Evolutionary conservation across 64 coral and sea anemone species (phyloP), one percentile per base, ranked within the genome.

Genomic region (Exaiptasia diaphana): DNA sequence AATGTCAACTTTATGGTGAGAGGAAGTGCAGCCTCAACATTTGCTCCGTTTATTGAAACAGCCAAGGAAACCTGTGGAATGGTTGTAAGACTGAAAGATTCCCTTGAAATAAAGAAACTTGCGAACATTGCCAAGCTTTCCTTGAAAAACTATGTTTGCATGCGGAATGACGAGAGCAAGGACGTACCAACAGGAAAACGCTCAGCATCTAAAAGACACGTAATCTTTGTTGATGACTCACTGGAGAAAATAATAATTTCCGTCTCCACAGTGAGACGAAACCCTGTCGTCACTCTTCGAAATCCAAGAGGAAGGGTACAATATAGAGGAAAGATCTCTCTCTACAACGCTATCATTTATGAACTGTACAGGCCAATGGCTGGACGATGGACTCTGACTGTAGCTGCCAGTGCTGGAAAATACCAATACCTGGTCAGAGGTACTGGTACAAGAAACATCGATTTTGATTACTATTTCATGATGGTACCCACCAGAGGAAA

Each of bases 31-130:
- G 18, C 36, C 4, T 31, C 40, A 13, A 38, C 80, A 7, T 93
- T 80, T 74, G 38, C 48, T 4, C 73, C 80, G 1, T 94, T 84
- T 36, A 54, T 78, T 10, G 39, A 49, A 1, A 9, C 89, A 23
- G 91, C 85, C 4, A 61, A 52, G 5, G 42, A 88, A 46, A 94
- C 85, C 0, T 77, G 91, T 45, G 91, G 91, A 7, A 60, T 79
- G 52, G 71, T 94, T 48, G 49, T 88, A 9, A 60, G n/a, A 36
- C 64, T 94, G 15, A n/a, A 49, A 0, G 65, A 0, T 2, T 38
- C 59, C 20, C 36, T 15, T 10, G 80, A 84, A 12, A 71, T 94
- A 15, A 64, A 22, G 10, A 79, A 75, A 49, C 67, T 94, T 0
- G 67, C 79, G 21, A 39, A 28, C 4, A 23, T 84, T 4, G 72